phyloP scores from a whole-genome alignment of 2,113 vertebrate genomes.

The Ia io region DNA sequence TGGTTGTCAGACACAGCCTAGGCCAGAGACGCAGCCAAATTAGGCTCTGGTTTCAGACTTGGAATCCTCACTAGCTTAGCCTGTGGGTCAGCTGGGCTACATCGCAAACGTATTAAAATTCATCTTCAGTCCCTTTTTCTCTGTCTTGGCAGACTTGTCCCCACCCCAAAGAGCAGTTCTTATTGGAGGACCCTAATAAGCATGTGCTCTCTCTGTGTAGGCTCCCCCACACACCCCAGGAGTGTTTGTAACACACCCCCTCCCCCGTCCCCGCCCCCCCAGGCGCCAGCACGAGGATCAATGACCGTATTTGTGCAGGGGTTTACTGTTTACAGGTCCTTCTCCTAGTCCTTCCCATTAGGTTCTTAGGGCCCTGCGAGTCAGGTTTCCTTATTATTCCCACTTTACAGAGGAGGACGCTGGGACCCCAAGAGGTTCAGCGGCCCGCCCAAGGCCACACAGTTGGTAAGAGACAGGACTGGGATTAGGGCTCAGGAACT shows the following conservation, averaged over 20 bases:
- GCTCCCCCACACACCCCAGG: accelerated
- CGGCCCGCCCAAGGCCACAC: not conserved
- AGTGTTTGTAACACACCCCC: accelerated
- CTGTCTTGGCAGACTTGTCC: not conserved
- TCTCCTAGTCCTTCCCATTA: not conserved
- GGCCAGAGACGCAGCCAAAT: not conserved
- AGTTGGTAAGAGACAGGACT: not conserved
- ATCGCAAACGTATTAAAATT: not conserved
- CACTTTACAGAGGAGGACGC: not conserved
- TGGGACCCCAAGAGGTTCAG: not conserved
- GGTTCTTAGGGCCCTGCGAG: not conserved
- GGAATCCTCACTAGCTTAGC: not conserved
- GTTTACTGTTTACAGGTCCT: not conserved
- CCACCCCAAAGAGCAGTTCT: not conserved
- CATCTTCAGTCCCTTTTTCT: not conserved
- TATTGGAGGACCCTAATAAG: not conserved
- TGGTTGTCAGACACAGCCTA: not conserved
- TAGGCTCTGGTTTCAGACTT: constrained; percentile 12
- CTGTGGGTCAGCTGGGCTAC: not conserved
- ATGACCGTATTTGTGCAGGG: not conserved
- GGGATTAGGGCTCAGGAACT: not conserved
- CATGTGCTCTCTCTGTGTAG: not conserved
- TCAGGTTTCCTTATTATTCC: not conserved
- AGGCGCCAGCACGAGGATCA: not conserved
- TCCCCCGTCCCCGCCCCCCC: too few species aligned